Evolutionary conservation across 2,113 vertebrate genomes (phyloP), one percentile per base, ranked within the genome.

Genomic region (Steatornis caripensis): DNA sequence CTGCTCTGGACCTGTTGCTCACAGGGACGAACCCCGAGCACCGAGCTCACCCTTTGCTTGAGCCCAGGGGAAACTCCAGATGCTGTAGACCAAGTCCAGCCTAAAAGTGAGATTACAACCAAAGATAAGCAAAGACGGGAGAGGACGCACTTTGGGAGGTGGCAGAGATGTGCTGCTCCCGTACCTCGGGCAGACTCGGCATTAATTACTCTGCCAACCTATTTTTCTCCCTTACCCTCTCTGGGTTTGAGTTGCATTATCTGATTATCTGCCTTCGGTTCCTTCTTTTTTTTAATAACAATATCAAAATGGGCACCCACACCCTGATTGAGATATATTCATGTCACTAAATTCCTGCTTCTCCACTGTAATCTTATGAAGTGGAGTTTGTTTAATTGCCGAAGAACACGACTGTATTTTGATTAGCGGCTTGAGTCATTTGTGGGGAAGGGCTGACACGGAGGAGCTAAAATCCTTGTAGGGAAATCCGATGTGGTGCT

Each of bases 391-490:
- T 92, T 91, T 87, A 84, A 92, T 76, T 78, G 96, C 90, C n/a
- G 80, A 90, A 58, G 90, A 95, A 75, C 94, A 93, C 34, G 83
- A 89, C 95, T 53, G 93, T 81, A 91, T 95, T 96, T 96, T 90
- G 86, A 96, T 94, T 18, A 94, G 93, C n/a, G 74, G 85, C 90
- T 97, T 92, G 87, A 95, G 95, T 94, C 96, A 95, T 84, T 96
- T 86, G 93, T 90, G 90, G 92, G 92, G 88, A 93, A 94, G 90
- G 95, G 88, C 94, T 95, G 95, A 93, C 2, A 57, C 51, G 21
- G 96, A 96, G 93, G 68, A 96, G 95, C 93, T 85, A 80, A 94
- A 94, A 96, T 92, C 96, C 95, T 88, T 96, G 93, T 90, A 96
- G 95, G 93, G 96, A 93, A 96, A 85, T 92, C 88, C 94, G 93